Evolutionary conservation across 2,888 invertebrate genomes (phyloP), one percentile per base, ranked within the genome.

Genomic region (Amiota communis): DNA sequence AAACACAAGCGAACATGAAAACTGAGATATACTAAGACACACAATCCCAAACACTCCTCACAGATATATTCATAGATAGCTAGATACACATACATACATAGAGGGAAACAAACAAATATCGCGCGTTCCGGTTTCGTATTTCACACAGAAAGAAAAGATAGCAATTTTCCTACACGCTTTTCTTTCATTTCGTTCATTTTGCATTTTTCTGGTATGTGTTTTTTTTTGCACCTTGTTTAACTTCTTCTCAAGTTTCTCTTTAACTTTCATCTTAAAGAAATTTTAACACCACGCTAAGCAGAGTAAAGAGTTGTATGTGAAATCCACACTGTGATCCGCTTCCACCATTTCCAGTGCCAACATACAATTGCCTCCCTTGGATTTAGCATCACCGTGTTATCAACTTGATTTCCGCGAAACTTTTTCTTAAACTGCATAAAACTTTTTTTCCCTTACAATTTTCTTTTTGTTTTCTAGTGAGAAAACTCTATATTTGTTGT

Each of bases 51-150:
- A 71, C 36, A 47, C 15, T 49, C 72, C 61, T 11, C 36, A 71
- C 12, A 23, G 65, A 11, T 53, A 3, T 57, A 15, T 48, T 56
- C 1, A 67, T 46, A n/a, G n/a, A n/a, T n/a, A n/a, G n/a, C n/a
- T n/a, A n/a, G n/a, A n/a, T n/a, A n/a, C n/a, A n/a, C n/a, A 57
- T 65, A 57, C 53, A 69, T 20, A 73, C 76, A 72, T 74, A 74
- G 23, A 20, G 63, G 74, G 13, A 57, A 63, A 67, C 23, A 65
- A 59, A 68, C 47, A 61, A 65, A 71, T 70, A 63, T 68, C 49
- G 70, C 80, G 80, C 78, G 75, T 80, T 83, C 80, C 81, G 75
- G 75, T 78, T 68, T 78, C 76, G 77, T 75, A 63, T 53, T 49
- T 49, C 76, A 36, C 72, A 74, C 48, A 64, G 74, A 70, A 79